Evolutionary conservation across 2,797 vertebrate genomes (phyloP).

Genomic region (Myotis pilosus): DNA sequence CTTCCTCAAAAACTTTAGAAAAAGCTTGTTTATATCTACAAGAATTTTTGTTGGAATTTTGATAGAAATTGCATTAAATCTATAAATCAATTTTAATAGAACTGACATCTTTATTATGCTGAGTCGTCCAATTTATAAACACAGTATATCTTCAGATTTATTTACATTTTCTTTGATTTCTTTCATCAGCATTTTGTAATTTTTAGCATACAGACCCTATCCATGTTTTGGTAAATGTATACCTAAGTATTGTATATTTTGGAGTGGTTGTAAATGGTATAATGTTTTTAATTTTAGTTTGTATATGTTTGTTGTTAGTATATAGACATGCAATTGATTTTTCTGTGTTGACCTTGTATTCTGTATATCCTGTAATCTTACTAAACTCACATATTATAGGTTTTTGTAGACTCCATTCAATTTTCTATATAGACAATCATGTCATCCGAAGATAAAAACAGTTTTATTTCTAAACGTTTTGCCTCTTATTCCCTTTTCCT

Average conservation of each 20-base stretch:
- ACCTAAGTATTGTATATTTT: not conserved
- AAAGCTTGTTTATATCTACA: not conserved
- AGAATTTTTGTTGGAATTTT: not conserved
- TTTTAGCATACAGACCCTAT: conserved; percentile 10
- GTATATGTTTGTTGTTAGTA: conserved; percentile 22
- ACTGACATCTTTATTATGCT: not conserved
- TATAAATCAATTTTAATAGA: not conserved
- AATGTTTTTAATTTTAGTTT: conserved; percentile 36
- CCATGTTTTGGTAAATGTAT: conserved; percentile 1
- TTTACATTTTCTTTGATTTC: conserved; percentile 49
- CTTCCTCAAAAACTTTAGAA: conserved; percentile 19
- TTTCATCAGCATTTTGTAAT: not conserved
- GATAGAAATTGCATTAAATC: not conserved
- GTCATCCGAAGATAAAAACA: not conserved
- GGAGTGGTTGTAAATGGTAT: not conserved
- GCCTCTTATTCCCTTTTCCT: not conserved
- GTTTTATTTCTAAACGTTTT: conserved; percentile 2
- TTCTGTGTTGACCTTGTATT: not conserved
- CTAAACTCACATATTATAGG: not conserved
- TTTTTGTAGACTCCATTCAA: not conserved
- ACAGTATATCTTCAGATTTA: not conserved
- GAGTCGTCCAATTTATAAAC: not conserved
- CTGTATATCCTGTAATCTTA: not conserved
- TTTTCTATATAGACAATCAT: conserved; percentile 16
- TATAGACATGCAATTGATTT: not conserved